Evolutionary conservation across 2,113 vertebrate genomes (phyloP), one percentile per base, ranked within the genome.

Genomic region (Pseudois nayaur): DNA sequence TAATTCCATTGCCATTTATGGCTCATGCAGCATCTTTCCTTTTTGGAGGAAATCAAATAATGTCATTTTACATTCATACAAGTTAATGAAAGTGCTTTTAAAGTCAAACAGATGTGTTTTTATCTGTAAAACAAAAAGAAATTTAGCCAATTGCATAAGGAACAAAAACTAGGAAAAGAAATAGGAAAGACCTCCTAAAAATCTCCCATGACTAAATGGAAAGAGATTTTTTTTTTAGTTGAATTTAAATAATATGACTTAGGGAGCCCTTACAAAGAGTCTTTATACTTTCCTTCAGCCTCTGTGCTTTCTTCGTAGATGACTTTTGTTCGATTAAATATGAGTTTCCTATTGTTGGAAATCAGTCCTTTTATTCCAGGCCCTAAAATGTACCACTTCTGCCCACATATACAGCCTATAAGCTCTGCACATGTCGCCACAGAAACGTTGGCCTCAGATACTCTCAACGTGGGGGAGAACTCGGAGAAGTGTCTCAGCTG

Each of bases 321-420:
- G 88, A 91, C 60, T 93, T 91, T 91, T 94, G 82, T 71, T 89
- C 71, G 87, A 83, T 95, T 94, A 94, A 93, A 95, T 95, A 95
- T 94, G 88, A 89, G 94, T 94, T 94, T 94, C 19, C 86, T 74
- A 29, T 96, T 96, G 52, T 87, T 82, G 84, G 76, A n/a, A 95
- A 83, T 88, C 67, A 84, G 67, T 52, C 36, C 33, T 82, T 96
- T 93, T 79, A 55, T 91, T 43, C 74, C 81, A 60, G 74, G 57
- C 48, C 54, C 36, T 89, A 83, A 79, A 50, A 79, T 31, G 52
- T 59, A 36, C 71, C 50, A 60, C 45, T 91, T 50, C 40, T 89
- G 78, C 89, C 78, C 45, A 57, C 21, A 83, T 48, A 60, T 4
- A 62, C 17, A 54, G 57, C 62, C 87, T 76, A 33, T 91, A 76